Evolutionary conservation across 2,888 invertebrate genomes (phyloP).

Genomic region (Tiphia femorata): DNA sequence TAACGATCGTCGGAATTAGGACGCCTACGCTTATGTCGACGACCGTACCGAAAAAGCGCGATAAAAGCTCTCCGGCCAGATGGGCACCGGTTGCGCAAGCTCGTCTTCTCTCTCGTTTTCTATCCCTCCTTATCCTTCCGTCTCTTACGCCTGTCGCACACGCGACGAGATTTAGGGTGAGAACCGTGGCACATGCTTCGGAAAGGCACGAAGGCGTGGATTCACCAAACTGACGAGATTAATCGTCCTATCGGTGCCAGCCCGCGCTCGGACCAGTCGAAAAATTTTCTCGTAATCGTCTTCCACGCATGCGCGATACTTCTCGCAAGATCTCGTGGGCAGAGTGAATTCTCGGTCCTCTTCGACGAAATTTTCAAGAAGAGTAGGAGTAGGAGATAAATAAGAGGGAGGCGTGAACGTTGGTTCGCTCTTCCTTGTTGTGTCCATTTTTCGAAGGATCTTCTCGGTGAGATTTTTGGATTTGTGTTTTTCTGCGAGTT

Average conservation of each 20-base stretch:
- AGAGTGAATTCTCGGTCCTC: neutral
- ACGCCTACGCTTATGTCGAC: slow-evolving; percentile 51
- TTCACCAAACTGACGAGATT: neutral
- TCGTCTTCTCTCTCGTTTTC: slow-evolving; percentile 9
- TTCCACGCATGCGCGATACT: too few relatives aligned
- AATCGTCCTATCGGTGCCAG: neutral
- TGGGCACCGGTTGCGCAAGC: slow-evolving; percentile 50
- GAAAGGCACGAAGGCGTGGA: neutral
- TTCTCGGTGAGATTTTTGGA: too few relatives aligned
- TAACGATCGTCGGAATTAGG: slow-evolving; percentile 47
- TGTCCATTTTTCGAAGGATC: too few relatives aligned
- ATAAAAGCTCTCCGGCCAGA: slow-evolving; percentile 55
- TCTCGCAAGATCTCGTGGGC: neutral
- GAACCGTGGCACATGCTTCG: slow-evolving; percentile 22
- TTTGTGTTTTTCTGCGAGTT: too few relatives aligned
- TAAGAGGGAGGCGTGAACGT: too few relatives aligned
- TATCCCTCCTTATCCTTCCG: neutral
- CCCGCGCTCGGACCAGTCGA: too few relatives aligned
- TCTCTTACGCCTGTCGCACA: slow-evolving; percentile 4
- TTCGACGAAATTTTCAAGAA: neutral
- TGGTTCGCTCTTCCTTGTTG: too few relatives aligned
- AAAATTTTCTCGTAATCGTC: too few relatives aligned
- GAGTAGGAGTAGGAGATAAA: too few relatives aligned
- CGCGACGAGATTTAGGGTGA: slow-evolving; percentile 19
- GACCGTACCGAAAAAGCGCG: slow-evolving; percentile 49